Conservation (phyloP, 2,113 vertebrate species). For the Gadus chalcogrammus region DNA sequence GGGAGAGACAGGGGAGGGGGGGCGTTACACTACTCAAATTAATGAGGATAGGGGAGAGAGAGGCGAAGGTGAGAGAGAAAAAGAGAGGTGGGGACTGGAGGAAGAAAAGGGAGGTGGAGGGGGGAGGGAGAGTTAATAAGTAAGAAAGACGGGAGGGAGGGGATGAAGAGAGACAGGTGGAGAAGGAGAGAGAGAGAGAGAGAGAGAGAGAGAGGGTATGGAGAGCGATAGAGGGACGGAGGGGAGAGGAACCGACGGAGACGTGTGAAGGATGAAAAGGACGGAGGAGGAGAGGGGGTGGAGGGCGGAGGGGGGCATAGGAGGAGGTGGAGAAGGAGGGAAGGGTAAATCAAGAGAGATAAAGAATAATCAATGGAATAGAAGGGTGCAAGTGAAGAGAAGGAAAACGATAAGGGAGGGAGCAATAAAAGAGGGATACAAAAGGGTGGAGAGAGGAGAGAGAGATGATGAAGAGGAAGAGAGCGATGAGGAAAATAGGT, state of each 20-base stretch:
- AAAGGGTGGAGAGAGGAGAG: neutral
- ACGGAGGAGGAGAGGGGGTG: neutral
- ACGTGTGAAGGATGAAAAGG: neutral
- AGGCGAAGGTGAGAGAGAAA: too few relatives aligned
- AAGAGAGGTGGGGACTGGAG: too few relatives aligned
- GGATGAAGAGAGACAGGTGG: neutral
- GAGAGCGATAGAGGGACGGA: neutral
- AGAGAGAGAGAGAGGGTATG: neutral
- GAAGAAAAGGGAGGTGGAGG: neutral
- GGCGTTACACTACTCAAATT: too few relatives aligned
- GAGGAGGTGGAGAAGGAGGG: neutral
- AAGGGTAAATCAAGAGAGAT: neutral
- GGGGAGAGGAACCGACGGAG: conserved; percentile 16
- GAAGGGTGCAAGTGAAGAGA: conserved; percentile 9
- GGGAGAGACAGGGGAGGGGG: too few relatives aligned
- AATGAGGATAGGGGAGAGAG: too few relatives aligned
- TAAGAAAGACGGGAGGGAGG: neutral
- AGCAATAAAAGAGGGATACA: neutral
- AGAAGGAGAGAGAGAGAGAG: neutral
- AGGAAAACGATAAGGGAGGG: neutral
- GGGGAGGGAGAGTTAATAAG: conserved; percentile 1
- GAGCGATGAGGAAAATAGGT: neutral
- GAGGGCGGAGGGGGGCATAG: neutral
- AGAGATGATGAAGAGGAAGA: neutral
- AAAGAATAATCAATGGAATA: neutral